phyloP scores from a whole-genome alignment of 1,140 invertebrate species.

The Pseudomyrmex concolor region DNA sequence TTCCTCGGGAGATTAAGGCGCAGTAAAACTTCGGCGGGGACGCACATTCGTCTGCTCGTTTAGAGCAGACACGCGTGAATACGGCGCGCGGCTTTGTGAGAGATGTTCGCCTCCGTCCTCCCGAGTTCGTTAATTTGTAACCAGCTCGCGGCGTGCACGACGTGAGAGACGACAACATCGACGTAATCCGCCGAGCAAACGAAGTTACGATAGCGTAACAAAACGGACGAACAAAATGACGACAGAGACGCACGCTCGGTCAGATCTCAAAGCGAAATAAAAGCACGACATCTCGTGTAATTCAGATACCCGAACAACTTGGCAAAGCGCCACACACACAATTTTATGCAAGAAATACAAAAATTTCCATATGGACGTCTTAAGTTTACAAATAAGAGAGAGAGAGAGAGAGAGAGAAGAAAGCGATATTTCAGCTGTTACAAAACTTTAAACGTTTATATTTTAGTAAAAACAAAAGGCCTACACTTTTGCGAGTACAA shows the following conservation, averaged over 20 bases:
- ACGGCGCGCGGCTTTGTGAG: constrained; percentile 31
- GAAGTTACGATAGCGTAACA: constrained; percentile 44
- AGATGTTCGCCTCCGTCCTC: too few relatives aligned
- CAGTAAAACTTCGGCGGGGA: constrained; percentile 31
- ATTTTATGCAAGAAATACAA: too few relatives aligned
- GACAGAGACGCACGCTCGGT: not conserved
- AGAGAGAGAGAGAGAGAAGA: not conserved
- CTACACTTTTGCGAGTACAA: not conserved
- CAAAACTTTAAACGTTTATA: not conserved
- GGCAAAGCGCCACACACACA: not conserved
- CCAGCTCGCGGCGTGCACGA: constrained; percentile 27
- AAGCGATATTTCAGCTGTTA: not conserved
- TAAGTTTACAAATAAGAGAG: not conserved
- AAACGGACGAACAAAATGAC: constrained; percentile 22
- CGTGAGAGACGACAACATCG: constrained; percentile 16
- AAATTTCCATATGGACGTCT: not conserved
- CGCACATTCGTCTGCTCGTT: constrained; percentile 48
- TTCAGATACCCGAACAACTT: constrained; percentile 6
- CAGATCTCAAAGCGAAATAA: constrained; percentile 7
- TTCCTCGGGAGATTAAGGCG: constrained; percentile 45
- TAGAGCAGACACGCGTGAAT: constrained; percentile 12
- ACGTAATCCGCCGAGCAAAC: constrained; percentile 44
- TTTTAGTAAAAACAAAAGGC: not conserved
- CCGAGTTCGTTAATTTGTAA: constrained; percentile 51
- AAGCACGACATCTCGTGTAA: not conserved